Base-by-base conservation (phyloP, 2,113 vertebrate genomes). In the Acinonyx jubatus region DNA sequence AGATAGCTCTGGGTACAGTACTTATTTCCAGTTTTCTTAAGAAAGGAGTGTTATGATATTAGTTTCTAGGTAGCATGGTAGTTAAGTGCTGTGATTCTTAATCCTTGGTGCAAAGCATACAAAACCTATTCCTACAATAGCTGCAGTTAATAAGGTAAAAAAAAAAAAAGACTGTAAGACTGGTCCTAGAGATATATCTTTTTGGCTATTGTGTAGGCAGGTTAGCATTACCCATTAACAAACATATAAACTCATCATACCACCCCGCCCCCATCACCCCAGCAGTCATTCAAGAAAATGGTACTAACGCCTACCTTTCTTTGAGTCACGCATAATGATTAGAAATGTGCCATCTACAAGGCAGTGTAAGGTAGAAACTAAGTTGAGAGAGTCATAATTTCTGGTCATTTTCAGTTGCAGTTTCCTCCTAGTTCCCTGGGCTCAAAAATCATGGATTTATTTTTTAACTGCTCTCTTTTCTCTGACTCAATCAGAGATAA, bases 1-100 rank as follows among this genome's bases (percentile, higher is more conserved):
- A 97, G 85, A 91, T 92, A 23, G 25, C 57, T 93, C 4, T 61
- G 65, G 15, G 11, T 90, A 80, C 16, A 45, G 3, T 73, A 81
- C 29, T 97, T 96, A 78, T 96, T 98, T 96, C 76, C 41, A 94
- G 73, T 93, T 96, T 96, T 95, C 65, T 96, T 48, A 85, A 93
- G 90, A 57, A 79, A 93, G 25, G 69, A 36, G 76, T 36, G 9
- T 14, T 87, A 48, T 50, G 27, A 14, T 94, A 76, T 65, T 91
- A 52, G 55, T 87, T 92, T 91, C 86, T 76, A 91, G 27, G 73
- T 38, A 93, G 82, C 78, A 89, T 15, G 18, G 65, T 48, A 31
- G 29, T 50, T 86, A 85, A 73, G 36, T 25, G 45, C 76, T 25
- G 11, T 14, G 16, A 36, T 86, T 52, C 16, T 87, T 84, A 66